Evolutionary conservation across 2,113 vertebrate species (phyloP).

Genomic region (Passer domesticus): DNA sequence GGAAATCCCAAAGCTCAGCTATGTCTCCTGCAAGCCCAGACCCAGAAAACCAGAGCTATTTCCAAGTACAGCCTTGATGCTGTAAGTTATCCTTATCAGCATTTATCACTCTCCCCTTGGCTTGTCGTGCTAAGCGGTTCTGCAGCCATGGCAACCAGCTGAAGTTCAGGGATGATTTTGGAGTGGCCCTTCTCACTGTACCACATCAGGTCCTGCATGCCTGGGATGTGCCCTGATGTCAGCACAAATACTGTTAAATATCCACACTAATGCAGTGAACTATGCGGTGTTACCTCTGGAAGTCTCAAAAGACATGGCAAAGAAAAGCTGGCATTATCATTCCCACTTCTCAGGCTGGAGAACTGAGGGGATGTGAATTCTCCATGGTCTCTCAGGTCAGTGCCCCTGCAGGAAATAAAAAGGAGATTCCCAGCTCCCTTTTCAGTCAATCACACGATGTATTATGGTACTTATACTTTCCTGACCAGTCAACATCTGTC

Average conservation of each 20-base stretch:
- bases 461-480: neutral
- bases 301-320: neutral
- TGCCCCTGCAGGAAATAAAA: neutral
- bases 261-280: accelerated
- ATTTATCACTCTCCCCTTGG: neutral
- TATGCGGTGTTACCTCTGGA: neutral
- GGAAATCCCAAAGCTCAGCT: neutral
- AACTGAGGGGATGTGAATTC: neutral
- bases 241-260: neutral
- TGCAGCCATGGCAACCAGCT: neutral
- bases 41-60: neutral
- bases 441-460: neutral
- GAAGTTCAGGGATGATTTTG: neutral
- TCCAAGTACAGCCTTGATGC: neutral
- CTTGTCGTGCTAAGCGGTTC: neutral
- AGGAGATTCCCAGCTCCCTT: neutral
- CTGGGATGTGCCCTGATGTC: neutral
- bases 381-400: neutral
- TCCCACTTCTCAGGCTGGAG: neutral
- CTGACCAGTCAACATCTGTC: neutral
- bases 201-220: neutral
- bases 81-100: neutral
- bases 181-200: neutral
- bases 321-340: neutral
- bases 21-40: neutral